Percentiles rank a stretch among this genome's conserved stretches.
phyloP scores from a whole-genome alignment of 2,113 vertebrate species.

The Callithrix jacchus region DNA sequence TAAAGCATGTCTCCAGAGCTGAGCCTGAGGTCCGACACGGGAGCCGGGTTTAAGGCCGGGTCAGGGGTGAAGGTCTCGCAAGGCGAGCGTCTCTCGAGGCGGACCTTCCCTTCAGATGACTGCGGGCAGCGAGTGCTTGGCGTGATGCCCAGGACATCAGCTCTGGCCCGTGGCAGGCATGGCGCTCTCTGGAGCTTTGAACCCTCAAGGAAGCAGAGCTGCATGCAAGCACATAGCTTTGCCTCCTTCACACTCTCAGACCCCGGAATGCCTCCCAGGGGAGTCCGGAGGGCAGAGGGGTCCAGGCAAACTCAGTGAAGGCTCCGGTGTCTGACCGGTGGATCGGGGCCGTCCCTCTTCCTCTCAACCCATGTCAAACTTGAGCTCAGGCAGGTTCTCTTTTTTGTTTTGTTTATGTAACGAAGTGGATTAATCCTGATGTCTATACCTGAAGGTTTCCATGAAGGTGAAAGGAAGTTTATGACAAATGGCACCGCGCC shows the following conservation, averaged over 20 bases:
- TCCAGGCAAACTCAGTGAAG: accelerated
- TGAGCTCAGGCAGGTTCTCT: accelerated
- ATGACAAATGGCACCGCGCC: accelerated
- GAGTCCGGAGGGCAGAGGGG: background rate
- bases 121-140: accelerated
- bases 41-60: background rate
- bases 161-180: accelerated
- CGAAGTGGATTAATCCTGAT: too few species aligned
- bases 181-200: accelerated
- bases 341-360: too few species aligned
- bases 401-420: background rate
- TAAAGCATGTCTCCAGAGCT: conserved; percentile 47
- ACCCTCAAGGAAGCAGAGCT: too few species aligned
- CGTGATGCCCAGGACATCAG: accelerated
- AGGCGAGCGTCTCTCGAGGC: accelerated
- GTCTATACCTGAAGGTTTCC: accelerated
- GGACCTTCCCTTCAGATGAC: background rate
- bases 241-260: accelerated
- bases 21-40: accelerated
- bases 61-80: background rate
- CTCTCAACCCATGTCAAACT: background rate
- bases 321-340: accelerated
- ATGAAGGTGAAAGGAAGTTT: background rate
- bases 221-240: accelerated
- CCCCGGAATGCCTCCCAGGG: accelerated